Evolutionary conservation across 2,797 vertebrate species (phyloP).

Genomic region (Gephyroberyx darwinii): DNA sequence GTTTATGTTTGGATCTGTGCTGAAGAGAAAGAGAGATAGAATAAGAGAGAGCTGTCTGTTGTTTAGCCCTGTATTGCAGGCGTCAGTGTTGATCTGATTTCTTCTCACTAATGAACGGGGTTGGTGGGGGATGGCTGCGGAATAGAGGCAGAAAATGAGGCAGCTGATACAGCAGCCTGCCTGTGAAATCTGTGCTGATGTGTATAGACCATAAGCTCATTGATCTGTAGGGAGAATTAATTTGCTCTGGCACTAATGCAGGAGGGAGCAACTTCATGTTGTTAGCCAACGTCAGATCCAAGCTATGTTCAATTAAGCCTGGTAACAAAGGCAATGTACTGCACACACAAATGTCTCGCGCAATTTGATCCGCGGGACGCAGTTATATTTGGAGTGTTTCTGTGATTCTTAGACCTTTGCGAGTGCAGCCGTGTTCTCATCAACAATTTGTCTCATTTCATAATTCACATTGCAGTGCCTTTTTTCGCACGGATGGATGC

Average conservation of each 20-base stretch:
- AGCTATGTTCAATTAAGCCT: constrained; percentile 68
- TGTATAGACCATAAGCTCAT: constrained; percentile 67
- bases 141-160: constrained; percentile 51
- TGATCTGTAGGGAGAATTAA: constrained; percentile 71
- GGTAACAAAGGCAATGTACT: constrained; percentile 52
- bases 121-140: constrained; percentile 20
- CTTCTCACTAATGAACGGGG: constrained; percentile 50
- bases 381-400: constrained; percentile 13
- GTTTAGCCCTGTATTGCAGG: constrained; percentile 15
- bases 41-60: constrained; percentile 27
- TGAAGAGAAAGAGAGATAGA: constrained; percentile 28
- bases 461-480: not conserved
- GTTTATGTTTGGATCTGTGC: constrained; percentile 56
- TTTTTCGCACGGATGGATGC: no score
- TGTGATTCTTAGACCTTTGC: constrained; percentile 13
- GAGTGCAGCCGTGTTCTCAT: constrained; percentile 25
- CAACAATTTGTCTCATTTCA: constrained; percentile 25
- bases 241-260: constrained; percentile 69
- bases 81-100: constrained; percentile 53
- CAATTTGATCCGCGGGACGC: constrained; percentile 35
- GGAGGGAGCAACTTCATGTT: constrained; percentile 62
- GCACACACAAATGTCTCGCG: constrained; percentile 36
- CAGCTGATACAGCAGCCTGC: constrained; percentile 52
- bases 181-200: constrained; percentile 59
- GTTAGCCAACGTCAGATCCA: constrained; percentile 63